phyloP scores from a whole-genome alignment of 2,888 invertebrate genomes.

The Pyrocoelia pectoralis region DNA sequence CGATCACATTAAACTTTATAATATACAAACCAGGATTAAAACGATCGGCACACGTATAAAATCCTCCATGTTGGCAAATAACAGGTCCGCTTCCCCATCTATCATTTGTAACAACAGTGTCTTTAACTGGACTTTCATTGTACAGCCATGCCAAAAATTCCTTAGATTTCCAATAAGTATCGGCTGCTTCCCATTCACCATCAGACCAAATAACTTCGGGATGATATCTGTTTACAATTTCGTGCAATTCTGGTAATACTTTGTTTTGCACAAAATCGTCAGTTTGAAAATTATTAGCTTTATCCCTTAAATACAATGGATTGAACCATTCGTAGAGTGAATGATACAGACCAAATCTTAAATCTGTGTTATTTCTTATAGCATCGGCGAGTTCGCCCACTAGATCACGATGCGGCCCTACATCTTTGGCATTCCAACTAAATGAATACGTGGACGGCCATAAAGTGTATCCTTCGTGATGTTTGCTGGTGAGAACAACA shows the following conservation, averaged over 20 bases:
- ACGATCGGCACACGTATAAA: conserved; percentile 84
- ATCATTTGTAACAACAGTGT: conserved; percentile 91
- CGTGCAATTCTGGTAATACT: conserved; percentile 80
- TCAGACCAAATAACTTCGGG: conserved; percentile 92
- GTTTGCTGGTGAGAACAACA: conserved; percentile 85
- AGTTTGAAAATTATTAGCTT: conserved; percentile 67
- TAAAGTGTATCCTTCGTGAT: conserved; percentile 86
- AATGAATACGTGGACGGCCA: conserved; percentile 86
- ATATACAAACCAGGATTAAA: conserved; percentile 77
- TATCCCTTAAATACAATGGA: conserved; percentile 80
- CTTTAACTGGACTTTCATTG: conserved; percentile 88
- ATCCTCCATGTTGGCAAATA: conserved; percentile 79
- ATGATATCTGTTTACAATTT: conserved; percentile 72
- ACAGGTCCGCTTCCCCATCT: conserved; percentile 77
- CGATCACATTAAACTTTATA: background rate
- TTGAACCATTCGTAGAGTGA: conserved; percentile 90
- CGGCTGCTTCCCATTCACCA: conserved; percentile 91
- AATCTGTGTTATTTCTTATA: conserved; percentile 65
- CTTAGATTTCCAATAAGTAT: conserved; percentile 83
- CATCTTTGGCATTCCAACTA: conserved; percentile 84
- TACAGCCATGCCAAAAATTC: conserved; percentile 92
- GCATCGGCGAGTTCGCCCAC: conserved; percentile 73
- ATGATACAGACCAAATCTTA: conserved; percentile 86
- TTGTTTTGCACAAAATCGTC: conserved; percentile 74
- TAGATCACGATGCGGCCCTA: conserved; percentile 65